These are phyloP conservation scores for Strongylocentrotus purpuratus DNA, from an alignment of 35 echinoderm and acorn worm genomes.

Conservation along the genomic window DNA sequence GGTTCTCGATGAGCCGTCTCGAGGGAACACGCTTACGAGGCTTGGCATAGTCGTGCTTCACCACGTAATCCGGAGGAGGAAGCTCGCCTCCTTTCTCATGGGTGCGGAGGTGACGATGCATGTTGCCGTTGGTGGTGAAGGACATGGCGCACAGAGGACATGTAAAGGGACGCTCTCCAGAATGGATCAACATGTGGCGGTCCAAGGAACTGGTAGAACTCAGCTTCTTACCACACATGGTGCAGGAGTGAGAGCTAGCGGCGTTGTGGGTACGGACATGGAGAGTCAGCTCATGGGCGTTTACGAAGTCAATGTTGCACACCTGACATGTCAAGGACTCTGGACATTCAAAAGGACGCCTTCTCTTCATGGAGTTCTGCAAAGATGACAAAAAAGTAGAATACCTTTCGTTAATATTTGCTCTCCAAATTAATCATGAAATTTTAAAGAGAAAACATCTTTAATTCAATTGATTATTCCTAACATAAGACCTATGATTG, in stretches of 20 bases:
- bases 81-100: slow-evolving; percentile 81
- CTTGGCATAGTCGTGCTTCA: slow-evolving; percentile 44
- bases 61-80: slow-evolving; percentile 49
- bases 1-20: slow-evolving; percentile 55
- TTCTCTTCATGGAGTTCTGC: slow-evolving; percentile 68
- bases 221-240: slow-evolving; percentile 89
- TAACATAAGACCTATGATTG: not conserved
- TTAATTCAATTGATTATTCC: not conserved
- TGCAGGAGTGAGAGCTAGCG: slow-evolving; percentile 78
- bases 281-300: slow-evolving; percentile 77
- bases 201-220: slow-evolving; percentile 96
- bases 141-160: slow-evolving; percentile 90
- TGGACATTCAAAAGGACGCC: slow-evolving; percentile 76
- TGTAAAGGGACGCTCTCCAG: slow-evolving; percentile 90
- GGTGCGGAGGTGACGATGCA: slow-evolving; percentile 90
- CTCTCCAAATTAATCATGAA: no score
- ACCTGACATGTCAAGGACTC: slow-evolving; percentile 84
- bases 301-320: slow-evolving; percentile 64
- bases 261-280: slow-evolving; percentile 89
- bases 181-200: slow-evolving; percentile 98
- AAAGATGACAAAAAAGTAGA: slow-evolving; percentile 13
- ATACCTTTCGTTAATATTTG: not conserved
- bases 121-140: slow-evolving; percentile 99
- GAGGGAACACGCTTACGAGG: slow-evolving; percentile 71
- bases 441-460: no score